phyloP scores from a whole-genome alignment of 2,888 invertebrate species.

The Drosophila lacicola region DNA sequence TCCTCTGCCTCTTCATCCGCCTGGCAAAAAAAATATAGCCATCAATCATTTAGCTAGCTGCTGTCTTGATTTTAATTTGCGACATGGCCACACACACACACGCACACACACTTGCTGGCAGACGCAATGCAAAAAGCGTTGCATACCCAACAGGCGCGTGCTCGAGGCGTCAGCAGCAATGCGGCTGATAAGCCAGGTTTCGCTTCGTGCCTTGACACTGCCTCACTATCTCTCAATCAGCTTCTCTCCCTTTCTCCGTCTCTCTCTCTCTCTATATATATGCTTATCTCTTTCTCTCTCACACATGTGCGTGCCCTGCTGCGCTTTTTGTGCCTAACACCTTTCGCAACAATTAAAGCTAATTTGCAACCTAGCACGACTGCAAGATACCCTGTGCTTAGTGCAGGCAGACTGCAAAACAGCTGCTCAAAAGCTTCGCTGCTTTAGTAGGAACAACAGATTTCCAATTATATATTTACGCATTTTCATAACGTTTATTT shows the following conservation, averaged over 20 bases:
- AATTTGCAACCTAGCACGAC: not conserved
- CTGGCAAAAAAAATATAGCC: slow-evolving; percentile 44
- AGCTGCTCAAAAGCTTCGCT: not conserved
- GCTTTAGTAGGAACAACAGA: too few relatives aligned
- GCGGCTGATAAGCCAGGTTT: slow-evolving; percentile 59
- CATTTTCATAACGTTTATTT: too few relatives aligned
- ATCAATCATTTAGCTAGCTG: slow-evolving; percentile 69
- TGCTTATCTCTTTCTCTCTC: too few relatives aligned
- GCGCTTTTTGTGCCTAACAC: slow-evolving; percentile 20
- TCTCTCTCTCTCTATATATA: not conserved
- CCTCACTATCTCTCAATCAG: slow-evolving; percentile 4
- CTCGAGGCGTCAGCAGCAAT: slow-evolving; percentile 50
- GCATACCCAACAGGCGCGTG: slow-evolving; percentile 58
- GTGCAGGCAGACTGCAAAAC: not conserved
- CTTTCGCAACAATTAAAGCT: not conserved
- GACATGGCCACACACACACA: slow-evolving; percentile 45
- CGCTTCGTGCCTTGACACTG: not conserved
- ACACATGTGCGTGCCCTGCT: slow-evolving; percentile 6
- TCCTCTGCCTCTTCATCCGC: slow-evolving; percentile 5
- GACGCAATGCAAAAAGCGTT: slow-evolving; percentile 49
- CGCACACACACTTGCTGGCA: slow-evolving; percentile 11
- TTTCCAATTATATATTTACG: too few relatives aligned
- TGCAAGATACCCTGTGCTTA: not conserved
- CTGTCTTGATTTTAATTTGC: slow-evolving; percentile 76
- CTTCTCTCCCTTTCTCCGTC: not conserved